These are phyloP conservation scores for Pipistrellus pipistrellus DNA, from an alignment of 2,797 vertebrate species.

Conservation along the genomic window DNA sequence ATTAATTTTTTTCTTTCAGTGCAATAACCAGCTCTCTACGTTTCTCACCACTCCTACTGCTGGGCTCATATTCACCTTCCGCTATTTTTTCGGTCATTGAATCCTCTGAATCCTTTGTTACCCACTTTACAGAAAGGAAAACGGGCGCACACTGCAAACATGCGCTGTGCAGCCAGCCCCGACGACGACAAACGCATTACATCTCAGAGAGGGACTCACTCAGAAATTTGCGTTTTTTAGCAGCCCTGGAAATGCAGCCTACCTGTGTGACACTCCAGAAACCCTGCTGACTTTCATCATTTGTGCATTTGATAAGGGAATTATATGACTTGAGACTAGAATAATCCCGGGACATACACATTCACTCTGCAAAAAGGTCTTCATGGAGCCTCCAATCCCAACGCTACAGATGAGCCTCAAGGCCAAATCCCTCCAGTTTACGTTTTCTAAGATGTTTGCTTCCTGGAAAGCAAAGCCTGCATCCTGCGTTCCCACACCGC, in stretches of 20 bases:
- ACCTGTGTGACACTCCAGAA: not conserved
- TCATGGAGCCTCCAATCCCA: not conserved
- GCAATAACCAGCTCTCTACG: not conserved
- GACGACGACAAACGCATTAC: not conserved
- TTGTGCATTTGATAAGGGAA: not conserved
- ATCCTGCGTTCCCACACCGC: not conserved
- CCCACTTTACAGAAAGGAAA: not conserved
- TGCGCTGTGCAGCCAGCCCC: not conserved
- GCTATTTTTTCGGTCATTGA: not conserved
- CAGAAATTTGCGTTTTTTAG: not conserved
- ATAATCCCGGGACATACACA: not conserved
- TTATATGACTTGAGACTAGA: not conserved
- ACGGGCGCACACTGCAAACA: accelerated
- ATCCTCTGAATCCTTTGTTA: not conserved
- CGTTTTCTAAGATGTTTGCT: not conserved
- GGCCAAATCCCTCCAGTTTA: not conserved
- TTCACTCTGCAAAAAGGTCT: not conserved
- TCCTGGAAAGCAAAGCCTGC: not conserved
- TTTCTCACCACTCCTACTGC: not conserved
- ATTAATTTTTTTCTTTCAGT: not conserved
- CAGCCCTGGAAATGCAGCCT: slow-evolving; percentile 2
- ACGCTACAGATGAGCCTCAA: not conserved
- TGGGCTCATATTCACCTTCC: not conserved
- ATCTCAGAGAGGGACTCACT: not conserved
- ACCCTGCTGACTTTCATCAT: not conserved